Evolutionary conservation across 1,140 invertebrate genomes (phyloP).

Genomic region (Pinna nobilis): DNA sequence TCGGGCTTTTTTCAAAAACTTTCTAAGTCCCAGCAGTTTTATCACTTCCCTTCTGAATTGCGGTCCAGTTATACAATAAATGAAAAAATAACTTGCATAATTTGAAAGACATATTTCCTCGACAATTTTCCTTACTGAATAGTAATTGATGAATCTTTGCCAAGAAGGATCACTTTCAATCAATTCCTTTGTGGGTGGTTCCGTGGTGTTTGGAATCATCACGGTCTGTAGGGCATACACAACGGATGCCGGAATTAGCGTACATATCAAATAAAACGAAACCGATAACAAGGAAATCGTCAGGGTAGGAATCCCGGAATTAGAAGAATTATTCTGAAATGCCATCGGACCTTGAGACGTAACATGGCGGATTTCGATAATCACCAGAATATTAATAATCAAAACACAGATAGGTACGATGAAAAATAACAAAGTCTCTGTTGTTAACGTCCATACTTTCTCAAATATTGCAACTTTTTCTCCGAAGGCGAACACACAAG

Average conservation of each 20-base stretch:
- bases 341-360: slow-evolving; percentile 49
- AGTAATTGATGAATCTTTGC: slow-evolving; percentile 63
- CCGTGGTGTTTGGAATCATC: slow-evolving; percentile 46
- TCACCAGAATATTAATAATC: slow-evolving; percentile 70
- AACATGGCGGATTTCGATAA: slow-evolving; percentile 62
- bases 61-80: slow-evolving; percentile 68
- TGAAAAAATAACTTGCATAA: slow-evolving; percentile 72
- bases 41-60: slow-evolving; percentile 63
- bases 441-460: slow-evolving; percentile 67
- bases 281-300: slow-evolving; percentile 70
- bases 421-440: slow-evolving; percentile 66
- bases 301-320: slow-evolving; percentile 53
- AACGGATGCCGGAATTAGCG: slow-evolving; percentile 69
- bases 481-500: slow-evolving; percentile 17
- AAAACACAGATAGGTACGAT: slow-evolving; percentile 64
- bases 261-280: slow-evolving; percentile 72
- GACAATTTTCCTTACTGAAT: slow-evolving; percentile 58
- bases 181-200: slow-evolving; percentile 23
- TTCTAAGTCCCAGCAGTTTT: slow-evolving; percentile 48
- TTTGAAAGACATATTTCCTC: slow-evolving; percentile 71
- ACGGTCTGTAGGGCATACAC: slow-evolving; percentile 61
- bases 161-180: slow-evolving; percentile 53
- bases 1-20: background rate
- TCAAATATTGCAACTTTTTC: slow-evolving; percentile 45
- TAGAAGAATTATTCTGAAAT: background rate